A percentile compares a stretch with the other conserved stretches of the same genome.
These are phyloP conservation scores for Artibeus lituratus DNA, from an alignment of 2,797 vertebrate species.

Conservation along the genomic window DNA sequence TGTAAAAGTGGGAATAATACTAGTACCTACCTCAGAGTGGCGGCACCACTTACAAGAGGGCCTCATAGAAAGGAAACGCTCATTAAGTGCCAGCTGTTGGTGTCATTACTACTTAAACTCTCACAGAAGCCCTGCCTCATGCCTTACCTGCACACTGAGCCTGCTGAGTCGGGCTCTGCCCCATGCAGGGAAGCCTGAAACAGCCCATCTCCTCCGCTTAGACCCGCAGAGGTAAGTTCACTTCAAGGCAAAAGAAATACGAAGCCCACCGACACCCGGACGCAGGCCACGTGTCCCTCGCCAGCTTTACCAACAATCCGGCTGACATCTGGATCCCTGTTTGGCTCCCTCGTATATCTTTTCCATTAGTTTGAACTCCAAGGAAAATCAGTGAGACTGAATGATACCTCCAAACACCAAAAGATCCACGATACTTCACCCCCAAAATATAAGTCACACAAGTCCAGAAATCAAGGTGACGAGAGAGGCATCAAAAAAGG, in stretches of 20 bases:
- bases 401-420: neutral
- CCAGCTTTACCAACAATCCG: neutral
- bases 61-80: neutral
- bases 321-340: neutral
- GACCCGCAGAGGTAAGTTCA: neutral
- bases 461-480: neutral
- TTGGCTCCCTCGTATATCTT: neutral
- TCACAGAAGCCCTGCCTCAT: neutral
- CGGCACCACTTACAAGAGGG: neutral
- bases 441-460: neutral
- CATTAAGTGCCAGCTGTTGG: neutral
- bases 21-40: neutral
- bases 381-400: neutral
- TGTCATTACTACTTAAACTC: neutral
- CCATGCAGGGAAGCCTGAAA: neutral
- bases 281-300: neutral
- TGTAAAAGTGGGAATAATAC: neutral
- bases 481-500: neutral
- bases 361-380: constrained; percentile 19
- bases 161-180: neutral
- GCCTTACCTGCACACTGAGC: neutral
- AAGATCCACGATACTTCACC: neutral
- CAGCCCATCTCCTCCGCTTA: neutral
- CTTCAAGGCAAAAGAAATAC: neutral
- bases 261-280: neutral